Percentiles rank a stretch among this genome's conserved stretches.
Evolutionary conservation across 1,140 invertebrate species (phyloP).

Genomic region (Akabosia matsudoensis): DNA sequence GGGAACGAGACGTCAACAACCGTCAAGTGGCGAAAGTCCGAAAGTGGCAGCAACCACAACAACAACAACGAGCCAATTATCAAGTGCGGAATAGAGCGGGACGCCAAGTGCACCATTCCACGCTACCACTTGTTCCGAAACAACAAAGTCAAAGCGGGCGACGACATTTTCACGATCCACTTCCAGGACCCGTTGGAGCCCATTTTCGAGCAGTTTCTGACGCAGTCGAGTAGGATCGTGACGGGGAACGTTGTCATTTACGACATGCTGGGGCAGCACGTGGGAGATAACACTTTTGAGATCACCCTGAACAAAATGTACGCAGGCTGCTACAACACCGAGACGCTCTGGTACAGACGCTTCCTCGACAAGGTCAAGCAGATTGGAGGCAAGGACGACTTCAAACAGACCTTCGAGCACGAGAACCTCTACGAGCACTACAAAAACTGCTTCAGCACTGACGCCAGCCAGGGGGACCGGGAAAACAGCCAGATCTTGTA

Average conservation of each 20-base stretch:
- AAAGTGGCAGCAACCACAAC: too few species aligned
- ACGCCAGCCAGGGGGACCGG: neutral
- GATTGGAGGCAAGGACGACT: neutral
- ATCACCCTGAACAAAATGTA: slow-evolving; percentile 5
- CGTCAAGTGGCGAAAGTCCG: neutral
- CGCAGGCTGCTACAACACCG: slow-evolving; percentile 27
- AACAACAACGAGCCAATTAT: too few species aligned
- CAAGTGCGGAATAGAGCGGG: too few species aligned
- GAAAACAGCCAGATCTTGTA: neutral
- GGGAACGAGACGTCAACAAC: neutral
- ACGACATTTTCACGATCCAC: slow-evolving; percentile 30
- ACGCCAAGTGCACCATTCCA: too few species aligned
- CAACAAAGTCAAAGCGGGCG: too few species aligned
- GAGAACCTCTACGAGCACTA: slow-evolving; percentile 35
- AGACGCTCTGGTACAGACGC: slow-evolving; percentile 2
- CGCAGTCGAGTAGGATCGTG: slow-evolving; percentile 25
- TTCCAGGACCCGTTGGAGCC: slow-evolving; percentile 29
- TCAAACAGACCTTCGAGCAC: neutral
- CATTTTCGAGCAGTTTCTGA: slow-evolving; percentile 41
- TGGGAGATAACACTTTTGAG: neutral
- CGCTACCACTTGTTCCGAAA: slow-evolving; percentile 25
- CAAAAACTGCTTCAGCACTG: slow-evolving; percentile 27
- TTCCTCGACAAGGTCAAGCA: neutral
- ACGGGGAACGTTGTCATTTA: slow-evolving; percentile 42
- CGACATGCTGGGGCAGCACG: slow-evolving; percentile 32